Evolutionary conservation across 2,113 vertebrate genomes (phyloP).

Genomic region (Oreochromis tanganicae): DNA sequence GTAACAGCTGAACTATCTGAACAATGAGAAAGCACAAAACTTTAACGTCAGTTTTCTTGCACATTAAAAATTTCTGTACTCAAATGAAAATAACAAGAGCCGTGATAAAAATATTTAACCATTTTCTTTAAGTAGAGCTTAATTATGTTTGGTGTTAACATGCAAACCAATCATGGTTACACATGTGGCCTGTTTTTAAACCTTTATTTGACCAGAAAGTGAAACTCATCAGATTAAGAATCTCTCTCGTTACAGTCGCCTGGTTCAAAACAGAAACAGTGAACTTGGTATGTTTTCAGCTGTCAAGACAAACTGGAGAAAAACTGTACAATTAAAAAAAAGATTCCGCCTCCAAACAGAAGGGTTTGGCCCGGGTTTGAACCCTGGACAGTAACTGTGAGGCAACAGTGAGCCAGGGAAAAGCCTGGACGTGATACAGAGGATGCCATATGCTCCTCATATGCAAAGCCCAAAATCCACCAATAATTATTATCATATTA

Average conservation of each 20-base stretch:
- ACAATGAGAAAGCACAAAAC: neutral
- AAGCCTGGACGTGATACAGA: accelerated
- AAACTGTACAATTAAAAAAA: neutral
- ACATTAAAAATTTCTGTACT: neutral
- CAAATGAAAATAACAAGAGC: accelerated
- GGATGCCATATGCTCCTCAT: accelerated
- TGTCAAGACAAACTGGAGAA: neutral
- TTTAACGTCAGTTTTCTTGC: neutral
- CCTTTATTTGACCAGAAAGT: neutral
- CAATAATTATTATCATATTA: neutral
- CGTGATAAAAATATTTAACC: neutral
- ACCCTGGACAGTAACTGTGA: neutral
- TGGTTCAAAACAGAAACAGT: neutral
- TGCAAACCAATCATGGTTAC: neutral
- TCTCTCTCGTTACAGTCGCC: accelerated
- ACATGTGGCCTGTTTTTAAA: neutral
- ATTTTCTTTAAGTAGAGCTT: neutral
- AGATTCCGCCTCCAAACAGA: neutral
- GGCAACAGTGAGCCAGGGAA: neutral
- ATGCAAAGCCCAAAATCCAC: neutral
- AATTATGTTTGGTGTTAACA: neutral
- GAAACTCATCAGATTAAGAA: neutral
- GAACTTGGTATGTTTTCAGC: neutral
- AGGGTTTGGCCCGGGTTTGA: neutral
- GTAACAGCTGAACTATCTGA: neutral